A percentile compares a stretch with the other conserved stretches of the same genome.
phyloP scores from a whole-genome alignment of 2,113 vertebrate species.

The Sylvilagus bachmani region DNA sequence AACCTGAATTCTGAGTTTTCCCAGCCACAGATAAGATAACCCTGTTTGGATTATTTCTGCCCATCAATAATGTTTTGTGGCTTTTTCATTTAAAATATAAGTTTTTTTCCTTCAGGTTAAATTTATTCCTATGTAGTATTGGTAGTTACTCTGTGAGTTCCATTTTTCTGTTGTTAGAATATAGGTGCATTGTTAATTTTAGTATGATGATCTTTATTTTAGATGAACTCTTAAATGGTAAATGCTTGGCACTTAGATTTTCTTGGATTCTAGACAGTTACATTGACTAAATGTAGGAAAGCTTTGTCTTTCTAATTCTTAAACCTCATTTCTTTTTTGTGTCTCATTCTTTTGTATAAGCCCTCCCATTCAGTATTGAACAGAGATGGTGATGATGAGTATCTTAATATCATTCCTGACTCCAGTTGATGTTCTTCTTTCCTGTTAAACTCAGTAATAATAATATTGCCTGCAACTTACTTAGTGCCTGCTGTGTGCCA shows the following conservation, averaged over 20 bases:
- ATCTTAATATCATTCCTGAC: neutral
- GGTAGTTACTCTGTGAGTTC: neutral
- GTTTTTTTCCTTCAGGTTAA: neutral
- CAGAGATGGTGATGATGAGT: neutral
- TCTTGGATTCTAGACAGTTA: neutral
- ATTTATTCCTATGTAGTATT: neutral
- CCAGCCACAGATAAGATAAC: neutral
- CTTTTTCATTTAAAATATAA: neutral
- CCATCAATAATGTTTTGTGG: neutral
- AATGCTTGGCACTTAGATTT: neutral
- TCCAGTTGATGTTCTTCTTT: neutral
- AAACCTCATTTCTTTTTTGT: neutral
- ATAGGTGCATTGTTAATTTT: constrained; percentile 24
- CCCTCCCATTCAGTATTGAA: neutral
- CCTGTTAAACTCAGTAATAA: constrained; percentile 9
- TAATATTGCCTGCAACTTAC: neutral
- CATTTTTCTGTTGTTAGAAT: constrained; percentile 31
- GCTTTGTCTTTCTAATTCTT: too few species aligned
- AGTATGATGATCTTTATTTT: constrained; percentile 24
- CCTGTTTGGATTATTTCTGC: neutral
- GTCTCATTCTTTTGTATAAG: constrained; percentile 5
- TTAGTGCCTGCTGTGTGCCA: neutral
- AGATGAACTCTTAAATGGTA: neutral
- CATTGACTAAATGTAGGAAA: neutral
- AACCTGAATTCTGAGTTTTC: constrained; percentile 12